Evolutionary conservation across 2,797 vertebrate genomes (phyloP), one percentile per base, ranked within the genome.

Genomic region (Argentina silus): DNA sequence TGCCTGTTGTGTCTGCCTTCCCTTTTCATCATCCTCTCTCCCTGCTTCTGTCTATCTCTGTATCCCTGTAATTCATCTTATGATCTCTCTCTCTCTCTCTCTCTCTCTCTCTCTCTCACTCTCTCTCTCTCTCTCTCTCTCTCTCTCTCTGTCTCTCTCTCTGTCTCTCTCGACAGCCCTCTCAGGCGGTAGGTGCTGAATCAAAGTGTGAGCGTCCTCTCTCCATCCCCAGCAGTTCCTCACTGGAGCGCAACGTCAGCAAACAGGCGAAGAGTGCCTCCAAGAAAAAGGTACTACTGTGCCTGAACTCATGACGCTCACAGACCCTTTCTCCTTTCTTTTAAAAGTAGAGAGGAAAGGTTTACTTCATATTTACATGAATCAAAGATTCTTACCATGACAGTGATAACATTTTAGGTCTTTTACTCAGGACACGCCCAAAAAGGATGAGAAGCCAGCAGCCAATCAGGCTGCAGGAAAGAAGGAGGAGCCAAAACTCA

Each of bases 281-380:
- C 71, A 95, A 90, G 77, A 95, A 92, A 74, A 96, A 93, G 88
- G 95, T 90, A 92, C 15, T 27, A 50, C 11, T 50, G 14, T 43
- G 21, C n/a, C n/a, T 15, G 64, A 67, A 67, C 21, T 36, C 57
- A 8, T 17, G 0, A 12, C 21, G 11, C 23, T 14, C 9, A 8
- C 21, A 60, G 17, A 5, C 21, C 23, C 3, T 12, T 51, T 51
- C 15, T 51, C 11, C 50, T 51, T 51, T 51, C 3, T 59, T 59
- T 59, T 10, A 23, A 59, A 55, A 44, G 0, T 42, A 12, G 8
- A 3, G 6, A 48, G 48, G 11, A 15, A 50, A 8, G 23, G 2
- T 47, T 48, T 23, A 53, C 45, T 15, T 17, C 9, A 2, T 48
- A 47, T 15, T 47, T 17, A 64, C 43, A 17, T 64, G 9, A 23